Conservation (phyloP, 1,140 invertebrate genomes). For the Drosophila kohkoa region DNA sequence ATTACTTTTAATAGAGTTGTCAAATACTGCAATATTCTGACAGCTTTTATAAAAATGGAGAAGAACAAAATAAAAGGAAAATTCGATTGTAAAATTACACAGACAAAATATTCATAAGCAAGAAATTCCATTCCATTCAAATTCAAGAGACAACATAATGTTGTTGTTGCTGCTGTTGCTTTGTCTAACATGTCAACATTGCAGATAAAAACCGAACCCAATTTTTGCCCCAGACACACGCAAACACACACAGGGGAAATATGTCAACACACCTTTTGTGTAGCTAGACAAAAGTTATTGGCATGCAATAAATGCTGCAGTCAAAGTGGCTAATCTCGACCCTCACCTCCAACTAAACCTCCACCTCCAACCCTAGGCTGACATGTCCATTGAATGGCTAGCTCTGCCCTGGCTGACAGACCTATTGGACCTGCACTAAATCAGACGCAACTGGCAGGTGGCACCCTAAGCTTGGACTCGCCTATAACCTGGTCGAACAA, state of each 20-base stretch:
- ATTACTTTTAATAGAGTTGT: constrained; percentile 7
- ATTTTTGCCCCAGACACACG: neutral
- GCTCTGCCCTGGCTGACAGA: constrained; percentile 1
- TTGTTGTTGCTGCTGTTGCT: constrained; percentile 22
- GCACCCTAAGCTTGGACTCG: constrained; percentile 9
- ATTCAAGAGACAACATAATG: constrained; percentile 5
- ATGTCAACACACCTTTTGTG: constrained; percentile 31
- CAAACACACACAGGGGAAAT: constrained; percentile 6
- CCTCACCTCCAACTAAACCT: neutral
- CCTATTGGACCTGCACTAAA: constrained; percentile 38
- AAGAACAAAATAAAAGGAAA: constrained; percentile 3
- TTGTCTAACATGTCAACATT: constrained; percentile 53
- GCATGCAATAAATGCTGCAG: constrained; percentile 68
- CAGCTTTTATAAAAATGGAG: constrained; percentile 29
- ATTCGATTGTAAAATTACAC: constrained; percentile 7
- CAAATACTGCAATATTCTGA: neutral
- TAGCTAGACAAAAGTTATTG: constrained; percentile 61
- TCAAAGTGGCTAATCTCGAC: constrained; percentile 48
- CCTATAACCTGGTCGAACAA: constrained; percentile 16
- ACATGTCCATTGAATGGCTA: constrained; percentile 17
- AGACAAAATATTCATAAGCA: constrained; percentile 15
- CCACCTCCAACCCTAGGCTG: neutral
- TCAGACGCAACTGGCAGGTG: constrained; percentile 37
- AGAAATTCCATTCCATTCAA: constrained; percentile 50
- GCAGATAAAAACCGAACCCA: constrained; percentile 24